phyloP scores from a whole-genome alignment of 1,140 invertebrate genomes.

The Rhynchophorus ferrugineus region DNA sequence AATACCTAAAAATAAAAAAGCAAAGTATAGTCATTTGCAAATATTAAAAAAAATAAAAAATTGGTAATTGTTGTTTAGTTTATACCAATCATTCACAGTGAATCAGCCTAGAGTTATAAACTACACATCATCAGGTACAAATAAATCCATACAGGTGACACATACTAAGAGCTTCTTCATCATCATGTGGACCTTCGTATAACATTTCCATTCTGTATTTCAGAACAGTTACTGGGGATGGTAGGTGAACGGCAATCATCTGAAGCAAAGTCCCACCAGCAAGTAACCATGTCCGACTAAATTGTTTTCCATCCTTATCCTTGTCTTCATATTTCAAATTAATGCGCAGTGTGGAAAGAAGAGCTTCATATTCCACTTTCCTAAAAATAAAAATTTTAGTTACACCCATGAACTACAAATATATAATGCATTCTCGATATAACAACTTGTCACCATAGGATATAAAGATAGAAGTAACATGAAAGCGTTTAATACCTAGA shows the following conservation, averaged over 20 bases:
- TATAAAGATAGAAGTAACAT: conserved; percentile 28
- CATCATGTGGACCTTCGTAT: conserved; percentile 96
- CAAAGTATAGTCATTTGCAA: no score
- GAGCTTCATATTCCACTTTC: conserved; percentile 84
- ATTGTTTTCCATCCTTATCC: conserved; percentile 89
- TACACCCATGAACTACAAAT: no score
- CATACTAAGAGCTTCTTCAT: no score
- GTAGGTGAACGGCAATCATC: conserved; percentile 99
- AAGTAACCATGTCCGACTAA: conserved; percentile 98
- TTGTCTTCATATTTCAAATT: conserved; percentile 90
- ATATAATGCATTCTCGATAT: conserved; percentile 7
- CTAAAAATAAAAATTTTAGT: conserved; percentile 49
- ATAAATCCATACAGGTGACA: no score
- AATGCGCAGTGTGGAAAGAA: conserved; percentile 86
- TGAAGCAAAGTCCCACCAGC: conserved; percentile 98
- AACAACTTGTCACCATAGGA: conserved; percentile 23
- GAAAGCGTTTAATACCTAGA: conserved; percentile 22
- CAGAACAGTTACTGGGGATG: conserved; percentile 97
- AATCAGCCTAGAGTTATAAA: no score
- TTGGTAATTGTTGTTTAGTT: no score
- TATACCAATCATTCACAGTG: no score
- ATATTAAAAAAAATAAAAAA: no score
- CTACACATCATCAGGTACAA: no score
- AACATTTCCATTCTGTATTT: conserved; percentile 99
- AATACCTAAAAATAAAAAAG: no score